Conservation (phyloP, 2,797 vertebrate genomes). For the Muscicapa striata region DNA sequence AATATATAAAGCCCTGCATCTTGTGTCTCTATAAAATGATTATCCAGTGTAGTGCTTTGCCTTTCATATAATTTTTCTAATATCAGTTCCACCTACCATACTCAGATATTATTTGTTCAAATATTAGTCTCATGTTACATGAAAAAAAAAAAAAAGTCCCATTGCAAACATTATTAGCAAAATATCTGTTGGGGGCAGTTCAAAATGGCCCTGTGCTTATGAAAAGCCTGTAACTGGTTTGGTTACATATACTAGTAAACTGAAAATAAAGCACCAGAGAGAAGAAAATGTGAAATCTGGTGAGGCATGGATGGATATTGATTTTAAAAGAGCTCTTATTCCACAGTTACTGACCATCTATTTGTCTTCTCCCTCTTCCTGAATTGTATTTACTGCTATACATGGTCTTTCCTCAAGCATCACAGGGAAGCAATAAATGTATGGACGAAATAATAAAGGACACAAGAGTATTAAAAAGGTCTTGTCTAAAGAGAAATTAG, state of each 20-base stretch:
- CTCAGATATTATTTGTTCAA: neutral
- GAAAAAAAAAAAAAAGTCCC: neutral
- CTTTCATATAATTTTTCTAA: neutral
- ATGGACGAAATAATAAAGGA: neutral
- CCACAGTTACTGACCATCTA: neutral
- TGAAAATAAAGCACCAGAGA: neutral
- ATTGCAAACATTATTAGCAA: neutral
- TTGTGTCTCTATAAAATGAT: neutral
- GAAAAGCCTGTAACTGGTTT: neutral
- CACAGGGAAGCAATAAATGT: neutral
- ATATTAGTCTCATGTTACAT: neutral
- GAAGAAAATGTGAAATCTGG: neutral
- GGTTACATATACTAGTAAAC: neutral
- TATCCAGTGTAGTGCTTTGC: neutral
- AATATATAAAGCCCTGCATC: neutral
- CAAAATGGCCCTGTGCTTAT: neutral
- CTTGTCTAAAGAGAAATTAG: constrained; percentile 9
- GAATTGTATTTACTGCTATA: neutral
- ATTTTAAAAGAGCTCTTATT: constrained; percentile 16
- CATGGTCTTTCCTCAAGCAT: neutral
- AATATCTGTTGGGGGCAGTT: neutral
- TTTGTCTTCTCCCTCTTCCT: constrained; percentile 1
- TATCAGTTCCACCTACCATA: neutral
- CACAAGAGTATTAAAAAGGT: neutral
- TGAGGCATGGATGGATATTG: neutral